A percentile compares a stretch with the other conserved stretches of the same genome.
These are phyloP conservation scores for Limnephilus auricula DNA, from an alignment of 2,888 invertebrate genomes.

Conservation along the genomic window DNA sequence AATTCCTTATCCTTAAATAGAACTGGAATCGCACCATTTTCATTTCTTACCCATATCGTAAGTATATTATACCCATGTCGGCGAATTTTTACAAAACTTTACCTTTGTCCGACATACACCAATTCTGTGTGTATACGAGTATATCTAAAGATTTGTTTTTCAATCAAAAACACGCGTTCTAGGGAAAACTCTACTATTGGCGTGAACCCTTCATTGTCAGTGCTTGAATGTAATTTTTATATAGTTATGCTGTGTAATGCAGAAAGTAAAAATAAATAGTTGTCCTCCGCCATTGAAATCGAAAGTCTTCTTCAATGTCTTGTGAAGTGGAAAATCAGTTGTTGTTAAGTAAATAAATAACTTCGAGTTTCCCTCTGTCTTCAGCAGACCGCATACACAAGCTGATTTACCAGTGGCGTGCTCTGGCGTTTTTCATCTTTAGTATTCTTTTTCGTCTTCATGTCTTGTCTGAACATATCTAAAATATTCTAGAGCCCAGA, in stretches of 20 bases:
- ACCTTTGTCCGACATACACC: neutral
- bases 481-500: no score
- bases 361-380: neutral
- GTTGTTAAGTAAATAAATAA: neutral
- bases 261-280: neutral
- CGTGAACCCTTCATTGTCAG: no score
- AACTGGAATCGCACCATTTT: no score
- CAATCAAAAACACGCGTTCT: no score
- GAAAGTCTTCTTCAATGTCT: neutral
- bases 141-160: neutral
- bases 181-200: neutral
- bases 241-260: neutral
- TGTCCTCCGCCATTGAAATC: neutral
- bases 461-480: no score
- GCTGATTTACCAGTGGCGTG: neutral
- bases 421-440: neutral
- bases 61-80: no score
- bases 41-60: no score
- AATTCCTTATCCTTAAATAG: no score
- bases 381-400: slow-evolving; percentile 2
- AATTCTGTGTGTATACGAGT: no score
- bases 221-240: neutral
- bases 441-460: no score
- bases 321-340: neutral
- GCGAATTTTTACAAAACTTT: no score